Conservation (phyloP, 2,888 invertebrate species). For the Perdita meconis region DNA sequence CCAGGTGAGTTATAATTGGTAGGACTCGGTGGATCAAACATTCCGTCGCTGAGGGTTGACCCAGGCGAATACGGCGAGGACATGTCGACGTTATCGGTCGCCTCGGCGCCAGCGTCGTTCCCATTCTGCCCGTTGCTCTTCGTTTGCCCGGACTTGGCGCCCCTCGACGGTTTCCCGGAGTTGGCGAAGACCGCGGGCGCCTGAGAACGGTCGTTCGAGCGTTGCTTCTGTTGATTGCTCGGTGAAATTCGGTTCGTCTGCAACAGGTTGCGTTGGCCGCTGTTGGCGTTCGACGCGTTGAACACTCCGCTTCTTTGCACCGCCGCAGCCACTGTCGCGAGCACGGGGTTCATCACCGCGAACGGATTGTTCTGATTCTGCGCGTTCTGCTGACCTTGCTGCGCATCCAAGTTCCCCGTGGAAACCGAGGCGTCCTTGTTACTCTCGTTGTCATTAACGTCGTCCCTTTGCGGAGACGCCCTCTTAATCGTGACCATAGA, state of each 20-base stretch:
- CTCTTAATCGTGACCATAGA: constrained; percentile 83
- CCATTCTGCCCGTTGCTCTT: constrained; percentile 83
- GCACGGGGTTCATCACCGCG: constrained; percentile 80
- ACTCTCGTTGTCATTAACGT: constrained; percentile 65
- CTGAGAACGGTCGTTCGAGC: constrained; percentile 76
- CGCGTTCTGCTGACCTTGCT: constrained; percentile 70
- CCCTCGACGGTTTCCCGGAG: constrained; percentile 75
- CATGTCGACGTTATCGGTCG: constrained; percentile 88
- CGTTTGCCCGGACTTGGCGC: constrained; percentile 69
- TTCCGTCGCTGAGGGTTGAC: constrained; percentile 94
- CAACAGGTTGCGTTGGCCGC: constrained; percentile 76
- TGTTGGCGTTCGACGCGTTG: constrained; percentile 72
- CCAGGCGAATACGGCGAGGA: constrained; percentile 95
- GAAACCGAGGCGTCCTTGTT: constrained; percentile 58
- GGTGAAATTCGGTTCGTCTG: constrained; percentile 80
- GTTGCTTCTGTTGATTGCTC: constrained; percentile 76
- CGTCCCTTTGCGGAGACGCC: constrained; percentile 77
- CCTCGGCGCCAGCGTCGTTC: constrained; percentile 79
- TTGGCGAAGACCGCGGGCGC: constrained; percentile 79
- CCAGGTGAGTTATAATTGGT: constrained; percentile 75
- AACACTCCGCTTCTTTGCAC: constrained; percentile 81
- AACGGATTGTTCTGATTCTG: constrained; percentile 76
- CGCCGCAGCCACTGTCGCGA: constrained; percentile 82
- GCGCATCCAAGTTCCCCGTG: constrained; percentile 69
- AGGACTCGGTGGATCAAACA: constrained; percentile 91